Evolutionary conservation across 2,113 vertebrate genomes (phyloP).

Genomic region (Bufo bufo): DNA sequence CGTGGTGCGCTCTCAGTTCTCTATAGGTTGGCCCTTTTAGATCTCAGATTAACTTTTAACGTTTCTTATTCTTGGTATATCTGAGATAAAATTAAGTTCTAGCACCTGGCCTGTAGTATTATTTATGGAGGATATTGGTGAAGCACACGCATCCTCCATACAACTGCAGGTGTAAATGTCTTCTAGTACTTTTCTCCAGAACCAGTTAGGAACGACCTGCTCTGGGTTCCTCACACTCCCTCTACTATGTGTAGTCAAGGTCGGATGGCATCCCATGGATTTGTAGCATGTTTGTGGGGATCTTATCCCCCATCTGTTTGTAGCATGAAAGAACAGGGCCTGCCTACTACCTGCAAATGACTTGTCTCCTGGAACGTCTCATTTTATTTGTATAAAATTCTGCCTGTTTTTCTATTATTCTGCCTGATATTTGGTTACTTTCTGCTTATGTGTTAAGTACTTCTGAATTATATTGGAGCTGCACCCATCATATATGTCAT

Average conservation of each 20-base stretch:
- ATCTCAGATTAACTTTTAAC: neutral
- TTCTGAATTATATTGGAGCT: conserved; percentile 22
- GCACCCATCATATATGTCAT: conserved; percentile 18
- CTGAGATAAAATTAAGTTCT: neutral
- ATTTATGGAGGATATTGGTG: neutral
- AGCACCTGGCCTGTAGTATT: neutral
- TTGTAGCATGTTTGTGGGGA: conserved; percentile 20
- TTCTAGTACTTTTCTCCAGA: neutral
- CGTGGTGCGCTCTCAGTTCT: neutral
- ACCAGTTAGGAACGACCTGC: neutral
- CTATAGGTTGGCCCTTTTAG: neutral
- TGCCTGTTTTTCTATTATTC: neutral
- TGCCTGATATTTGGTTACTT: neutral
- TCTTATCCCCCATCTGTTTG: neutral
- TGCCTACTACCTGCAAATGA: neutral
- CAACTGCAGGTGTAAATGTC: neutral
- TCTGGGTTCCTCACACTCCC: neutral
- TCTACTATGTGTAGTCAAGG: neutral
- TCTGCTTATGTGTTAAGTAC: conserved; percentile 2
- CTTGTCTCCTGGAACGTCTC: neutral
- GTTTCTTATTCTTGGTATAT: neutral
- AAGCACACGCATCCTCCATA: neutral
- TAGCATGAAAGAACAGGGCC: conserved; percentile 39
- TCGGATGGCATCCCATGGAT: neutral
- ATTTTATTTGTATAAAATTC: conserved; percentile 13